Evolutionary conservation across 2,888 invertebrate genomes (phyloP).

Genomic region (Stenodema calcarata): DNA sequence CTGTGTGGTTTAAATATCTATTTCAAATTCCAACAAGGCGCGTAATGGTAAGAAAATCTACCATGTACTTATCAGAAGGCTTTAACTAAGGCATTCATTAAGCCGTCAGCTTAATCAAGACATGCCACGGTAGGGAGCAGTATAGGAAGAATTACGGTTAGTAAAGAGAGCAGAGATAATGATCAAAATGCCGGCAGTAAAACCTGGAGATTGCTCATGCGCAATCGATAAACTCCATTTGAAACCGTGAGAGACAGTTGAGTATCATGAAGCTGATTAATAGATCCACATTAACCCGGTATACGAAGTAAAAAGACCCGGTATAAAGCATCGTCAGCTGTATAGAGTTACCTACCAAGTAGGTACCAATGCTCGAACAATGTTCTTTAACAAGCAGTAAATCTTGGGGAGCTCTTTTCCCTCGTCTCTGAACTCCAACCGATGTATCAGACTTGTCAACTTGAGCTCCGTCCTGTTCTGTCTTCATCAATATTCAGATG

Average conservation of each 20-base stretch:
- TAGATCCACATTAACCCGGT: not conserved
- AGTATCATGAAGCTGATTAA: not conserved
- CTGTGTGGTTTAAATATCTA: too few species aligned
- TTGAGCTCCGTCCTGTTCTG: not conserved
- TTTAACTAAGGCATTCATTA: not conserved
- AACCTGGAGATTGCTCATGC: too few species aligned
- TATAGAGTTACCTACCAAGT: constrained; percentile 6
- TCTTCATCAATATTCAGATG: constrained; percentile 14
- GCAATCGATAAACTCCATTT: not conserved
- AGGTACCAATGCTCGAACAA: not conserved
- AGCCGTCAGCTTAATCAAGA: not conserved
- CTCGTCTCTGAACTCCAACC: not conserved
- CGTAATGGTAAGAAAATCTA: too few species aligned
- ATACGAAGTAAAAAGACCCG: not conserved
- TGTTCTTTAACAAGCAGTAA: constrained; percentile 6
- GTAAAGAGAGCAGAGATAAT: too few species aligned
- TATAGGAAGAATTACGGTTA: not conserved
- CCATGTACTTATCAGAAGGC: too few species aligned
- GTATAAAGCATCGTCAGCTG: not conserved
- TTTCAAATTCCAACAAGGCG: too few species aligned
- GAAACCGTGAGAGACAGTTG: not conserved
- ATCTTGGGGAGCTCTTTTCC: not conserved
- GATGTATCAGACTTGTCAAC: not conserved
- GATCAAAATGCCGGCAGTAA: too few species aligned
- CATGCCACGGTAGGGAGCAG: not conserved